Evolutionary conservation across 1,140 invertebrate genomes (phyloP), one percentile per base, ranked within the genome.

Genomic region (Danaus melanippus): DNA sequence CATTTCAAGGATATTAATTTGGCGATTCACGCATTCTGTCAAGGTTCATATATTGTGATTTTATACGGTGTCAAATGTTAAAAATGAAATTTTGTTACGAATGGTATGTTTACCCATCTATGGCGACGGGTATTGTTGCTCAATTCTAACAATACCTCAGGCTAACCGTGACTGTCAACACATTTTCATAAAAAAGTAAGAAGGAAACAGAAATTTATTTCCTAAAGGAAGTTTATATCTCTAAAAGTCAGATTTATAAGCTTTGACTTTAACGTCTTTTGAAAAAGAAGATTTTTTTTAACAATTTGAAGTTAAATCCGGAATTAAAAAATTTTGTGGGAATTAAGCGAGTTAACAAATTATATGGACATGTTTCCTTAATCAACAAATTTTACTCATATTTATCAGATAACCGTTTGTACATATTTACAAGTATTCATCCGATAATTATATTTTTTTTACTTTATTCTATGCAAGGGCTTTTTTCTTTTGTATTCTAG

Each of bases 1-100:
- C 72, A 83, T 86, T 86, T 84, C 76, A 83, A 84, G 81, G 77
- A 82, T 84, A 80, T 84, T 86, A 86, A 86, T 86, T 78, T 74
- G 77, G 73, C 76, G 76, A 84, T 78, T 85, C 79, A 81, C 71
- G 71, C 70, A 60, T 71, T 76, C 60, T 71, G 74, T 75, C 74
- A 77, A 75, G 77, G 74, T 78, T 78, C 76, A 84, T 84, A 86
- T 76, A 74, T 84, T 78, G 53, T 68, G 76, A 84, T 84, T 86
- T 75, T 74, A 52, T 81, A 82, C 74, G 80, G 67, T 83, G 71
- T 66, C 60, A 59, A 58, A 60, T 65, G 53, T 66, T 59, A 79
- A 68, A 69, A 62, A 68, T 69, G 66, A 69, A 64, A 67, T 71
- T 79, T 64, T 46, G 50, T 67, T 58, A 62, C 76, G 67, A 76